Base-by-base conservation (phyloP, 2,888 invertebrate genomes). In the Axea sp. region DNA sequence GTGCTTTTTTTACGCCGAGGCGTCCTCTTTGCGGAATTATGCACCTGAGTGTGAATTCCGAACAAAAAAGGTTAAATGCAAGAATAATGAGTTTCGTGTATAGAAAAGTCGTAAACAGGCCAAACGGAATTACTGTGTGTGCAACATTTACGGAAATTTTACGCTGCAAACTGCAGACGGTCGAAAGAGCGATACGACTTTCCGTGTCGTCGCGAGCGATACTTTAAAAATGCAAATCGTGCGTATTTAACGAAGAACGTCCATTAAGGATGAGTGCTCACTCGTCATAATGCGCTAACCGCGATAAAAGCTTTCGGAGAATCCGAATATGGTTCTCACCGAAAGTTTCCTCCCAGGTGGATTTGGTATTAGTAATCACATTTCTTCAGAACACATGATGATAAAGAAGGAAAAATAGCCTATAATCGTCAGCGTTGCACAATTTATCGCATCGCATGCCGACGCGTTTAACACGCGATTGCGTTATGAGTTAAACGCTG, bases 401-500 rank as follows among this genome's bases (percentile, higher is more conserved):
- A 51, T 64, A 51, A 43, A 41, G 22, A 37, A 8, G 33, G 7
- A 24, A 33, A 47, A 41, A 30, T 24, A 37, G 30, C 15, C 26
- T 7, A 35, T 59, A 73, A 62, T 62, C 41, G 59, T 64, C 31
- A 8, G 14, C 14, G 14, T 5, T 14, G 14, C n/a, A n/a, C 15
- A 15, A 47, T 47, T 35, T 59, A 59, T 51, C 31, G 43, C 41
- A 43, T 68, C 57, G 68, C 67, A 68, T 51, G 60, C 17, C 8
- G 31, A 1, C 14, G 19, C 37, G 19, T 41, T 57, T 68, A 47
- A 31, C 67, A 68, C 68, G 73, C 67, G 57, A 73, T 51, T 53
- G 45, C 49, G 22, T 39, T 39, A 41, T 14, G 14, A 51, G 8
- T 41, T 37, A 39, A 37, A 22, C 15, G 11, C 22, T 55, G 55